Evolutionary conservation across 2,888 invertebrate species (phyloP).

Genomic region (Brachylomia viminalis): DNA sequence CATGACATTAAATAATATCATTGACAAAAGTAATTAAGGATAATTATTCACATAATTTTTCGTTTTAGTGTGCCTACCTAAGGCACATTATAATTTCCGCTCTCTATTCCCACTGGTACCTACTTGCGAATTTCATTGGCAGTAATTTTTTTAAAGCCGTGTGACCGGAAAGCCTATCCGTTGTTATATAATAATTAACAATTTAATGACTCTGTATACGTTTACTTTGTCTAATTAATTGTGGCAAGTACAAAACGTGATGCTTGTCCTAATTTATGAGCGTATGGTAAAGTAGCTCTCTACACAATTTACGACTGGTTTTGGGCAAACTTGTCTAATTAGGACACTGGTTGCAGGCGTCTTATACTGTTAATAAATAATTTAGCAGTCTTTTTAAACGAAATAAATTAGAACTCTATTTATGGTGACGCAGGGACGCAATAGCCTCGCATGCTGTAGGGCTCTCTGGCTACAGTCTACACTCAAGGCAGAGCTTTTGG

Average conservation of each 20-base stretch:
- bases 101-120: constrained; percentile 60
- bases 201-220: constrained; percentile 43
- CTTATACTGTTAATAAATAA: neutral
- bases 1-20: constrained; percentile 36
- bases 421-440: neutral
- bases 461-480: neutral
- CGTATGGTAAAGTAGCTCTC: neutral
- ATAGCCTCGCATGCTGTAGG: too few species aligned
- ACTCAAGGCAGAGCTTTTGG: neutral
- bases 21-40: constrained; percentile 48
- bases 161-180: constrained; percentile 61
- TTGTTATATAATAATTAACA: constrained; percentile 55
- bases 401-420: neutral
- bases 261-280: constrained; percentile 8
- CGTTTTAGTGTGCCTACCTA: constrained; percentile 32
- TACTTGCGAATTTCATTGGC: constrained; percentile 55
- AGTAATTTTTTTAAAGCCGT: constrained; percentile 62
- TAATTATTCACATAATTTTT: constrained; percentile 53
- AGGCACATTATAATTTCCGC: constrained; percentile 59
- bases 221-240: constrained; percentile 52
- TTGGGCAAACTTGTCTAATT: neutral
- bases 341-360: neutral
- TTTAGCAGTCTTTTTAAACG: too few species aligned
- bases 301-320: neutral
- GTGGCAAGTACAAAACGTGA: constrained; percentile 4